These are phyloP conservation scores for Margarornis squamiger DNA, from an alignment of 2,797 vertebrate genomes.

Conservation along the genomic window DNA sequence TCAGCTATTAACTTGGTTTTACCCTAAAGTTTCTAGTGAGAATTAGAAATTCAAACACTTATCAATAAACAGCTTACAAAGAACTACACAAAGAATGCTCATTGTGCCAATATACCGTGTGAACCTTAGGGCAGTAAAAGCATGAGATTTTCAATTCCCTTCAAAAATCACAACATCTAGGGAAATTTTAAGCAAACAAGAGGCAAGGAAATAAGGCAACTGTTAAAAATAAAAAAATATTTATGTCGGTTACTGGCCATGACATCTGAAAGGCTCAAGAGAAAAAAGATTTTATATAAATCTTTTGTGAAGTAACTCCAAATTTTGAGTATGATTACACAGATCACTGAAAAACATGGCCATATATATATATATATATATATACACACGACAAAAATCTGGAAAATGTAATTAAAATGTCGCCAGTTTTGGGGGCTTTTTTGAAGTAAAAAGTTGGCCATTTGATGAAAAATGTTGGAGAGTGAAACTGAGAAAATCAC, in stretches of 20 bases:
- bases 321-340: background rate
- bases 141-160: background rate
- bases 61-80: background rate
- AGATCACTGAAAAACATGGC: background rate
- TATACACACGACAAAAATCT: background rate
- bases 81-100: background rate
- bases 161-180: background rate
- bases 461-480: background rate
- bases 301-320: background rate
- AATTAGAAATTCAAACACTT: background rate
- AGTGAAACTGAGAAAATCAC: background rate
- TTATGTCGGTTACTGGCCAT: background rate
- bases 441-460: background rate
- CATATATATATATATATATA: background rate
- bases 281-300: background rate
- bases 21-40: background rate
- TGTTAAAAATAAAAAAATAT: background rate
- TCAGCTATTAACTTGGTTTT: background rate
- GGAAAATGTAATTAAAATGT: background rate
- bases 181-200: background rate
- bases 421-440: rapidly evolving
- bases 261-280: background rate
- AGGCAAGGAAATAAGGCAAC: background rate
- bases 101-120: background rate
- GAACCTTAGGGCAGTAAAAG: background rate